These are phyloP conservation scores for Dermatemys mawii DNA, from an alignment of 2,113 vertebrate species.

Conservation along the genomic window DNA sequence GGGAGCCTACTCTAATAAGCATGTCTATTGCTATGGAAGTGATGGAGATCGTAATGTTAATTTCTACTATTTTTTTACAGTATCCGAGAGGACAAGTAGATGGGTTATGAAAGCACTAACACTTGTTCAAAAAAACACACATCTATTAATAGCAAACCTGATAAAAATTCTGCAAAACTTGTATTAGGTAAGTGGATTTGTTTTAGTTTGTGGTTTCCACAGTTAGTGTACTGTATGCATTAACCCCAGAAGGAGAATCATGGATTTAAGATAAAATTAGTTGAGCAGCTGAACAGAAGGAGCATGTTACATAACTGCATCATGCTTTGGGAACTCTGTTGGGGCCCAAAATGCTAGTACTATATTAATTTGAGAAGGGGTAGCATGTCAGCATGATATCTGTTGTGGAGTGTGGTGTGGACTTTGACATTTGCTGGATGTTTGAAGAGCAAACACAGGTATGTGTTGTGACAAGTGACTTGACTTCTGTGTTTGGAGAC, in stretches of 20 bases:
- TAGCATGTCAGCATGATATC: not conserved
- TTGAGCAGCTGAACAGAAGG: not conserved
- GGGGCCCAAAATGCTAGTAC: not conserved
- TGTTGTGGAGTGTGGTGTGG: not conserved
- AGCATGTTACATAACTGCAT: not conserved
- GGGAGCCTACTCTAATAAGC: not conserved
- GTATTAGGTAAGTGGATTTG: not conserved
- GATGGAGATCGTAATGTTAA: not conserved
- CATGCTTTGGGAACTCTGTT: not conserved
- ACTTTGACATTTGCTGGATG: not conserved
- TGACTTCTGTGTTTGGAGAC: not conserved
- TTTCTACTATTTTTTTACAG: not conserved
- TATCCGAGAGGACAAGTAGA: not conserved
- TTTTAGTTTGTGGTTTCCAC: not conserved
- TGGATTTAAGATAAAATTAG: not conserved
- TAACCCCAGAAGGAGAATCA: not conserved
- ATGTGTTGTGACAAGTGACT: accelerated
- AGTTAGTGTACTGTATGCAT: not conserved
- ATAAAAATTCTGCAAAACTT: not conserved
- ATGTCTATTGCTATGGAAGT: not conserved
- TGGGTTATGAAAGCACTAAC: not conserved
- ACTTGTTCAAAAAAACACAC: not conserved
- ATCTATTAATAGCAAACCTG: not conserved
- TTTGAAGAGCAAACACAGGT: not conserved
- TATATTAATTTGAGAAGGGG: not conserved